A percentile compares a stretch with the other conserved stretches of the same genome.
Conservation (phyloP, 2,888 invertebrate species). For the Syritta pipiens region DNA sequence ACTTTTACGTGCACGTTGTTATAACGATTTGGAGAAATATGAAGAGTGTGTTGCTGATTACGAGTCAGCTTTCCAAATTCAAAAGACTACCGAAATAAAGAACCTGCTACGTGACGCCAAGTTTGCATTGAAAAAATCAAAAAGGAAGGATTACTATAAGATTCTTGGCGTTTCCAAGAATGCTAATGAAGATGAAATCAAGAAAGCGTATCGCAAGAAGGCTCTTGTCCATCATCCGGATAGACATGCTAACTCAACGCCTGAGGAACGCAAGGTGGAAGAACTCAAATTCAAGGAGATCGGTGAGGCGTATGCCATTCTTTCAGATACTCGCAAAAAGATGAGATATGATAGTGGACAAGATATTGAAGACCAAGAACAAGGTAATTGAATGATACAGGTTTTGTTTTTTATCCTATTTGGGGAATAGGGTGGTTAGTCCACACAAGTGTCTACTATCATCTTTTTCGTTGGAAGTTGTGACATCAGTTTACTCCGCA, state of each 20-base stretch:
- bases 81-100: conserved; percentile 89
- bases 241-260: conserved; percentile 93
- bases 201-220: conserved; percentile 89
- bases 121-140: conserved; percentile 91
- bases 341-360: conserved; percentile 94
- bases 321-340: conserved; percentile 94
- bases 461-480: too few relatives aligned
- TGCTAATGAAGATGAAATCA: conserved; percentile 94
- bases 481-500: too few relatives aligned
- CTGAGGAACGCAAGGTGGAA: conserved; percentile 91
- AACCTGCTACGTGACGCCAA: conserved; percentile 92
- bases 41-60: conserved; percentile 96
- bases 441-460: too few relatives aligned
- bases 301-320: conserved; percentile 95
- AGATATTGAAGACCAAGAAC: conserved; percentile 87
- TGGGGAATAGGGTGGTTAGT: neutral
- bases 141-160: conserved; percentile 97
- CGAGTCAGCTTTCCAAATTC: conserved; percentile 90
- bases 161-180: conserved; percentile 91
- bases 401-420: neutral
- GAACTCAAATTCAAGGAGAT: conserved; percentile 97
- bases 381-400: conserved; percentile 71
- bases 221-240: conserved; percentile 97
- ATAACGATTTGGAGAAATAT: conserved; percentile 89
- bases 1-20: conserved; percentile 91